A percentile compares a stretch with the other conserved stretches of the same genome.
phyloP scores from a whole-genome alignment of 1,140 invertebrate species.

The Drosophila saltans region DNA sequence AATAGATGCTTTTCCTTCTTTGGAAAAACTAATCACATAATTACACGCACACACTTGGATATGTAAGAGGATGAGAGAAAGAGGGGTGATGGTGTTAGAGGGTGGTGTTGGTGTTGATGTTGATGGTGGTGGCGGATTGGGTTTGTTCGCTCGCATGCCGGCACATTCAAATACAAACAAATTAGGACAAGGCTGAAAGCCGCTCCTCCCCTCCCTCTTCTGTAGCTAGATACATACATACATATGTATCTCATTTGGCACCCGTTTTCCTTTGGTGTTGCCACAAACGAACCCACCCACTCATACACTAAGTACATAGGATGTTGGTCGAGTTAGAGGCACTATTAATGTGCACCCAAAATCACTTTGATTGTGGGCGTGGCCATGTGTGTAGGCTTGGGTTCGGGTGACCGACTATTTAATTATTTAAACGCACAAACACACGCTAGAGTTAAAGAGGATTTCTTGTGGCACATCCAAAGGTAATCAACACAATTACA shows the following conservation, averaged over 20 bases:
- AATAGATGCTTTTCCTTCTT: slow-evolving; percentile 35
- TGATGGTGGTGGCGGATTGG: background rate
- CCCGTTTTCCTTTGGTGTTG: background rate
- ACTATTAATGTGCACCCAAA: slow-evolving; percentile 62
- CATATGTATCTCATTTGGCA: background rate
- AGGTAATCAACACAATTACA: slow-evolving; percentile 33
- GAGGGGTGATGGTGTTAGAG: background rate
- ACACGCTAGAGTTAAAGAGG: background rate
- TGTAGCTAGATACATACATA: background rate
- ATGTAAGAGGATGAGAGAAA: slow-evolving; percentile 2
- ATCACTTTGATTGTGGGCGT: slow-evolving; percentile 62
- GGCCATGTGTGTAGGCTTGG: background rate
- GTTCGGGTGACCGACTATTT: slow-evolving; percentile 38
- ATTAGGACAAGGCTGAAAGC: slow-evolving; percentile 38
- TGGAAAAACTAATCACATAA: slow-evolving; percentile 63
- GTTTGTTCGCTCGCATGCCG: slow-evolving; percentile 10
- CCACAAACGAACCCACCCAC: background rate
- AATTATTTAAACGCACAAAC: slow-evolving; percentile 67
- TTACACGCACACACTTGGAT: slow-evolving; percentile 61
- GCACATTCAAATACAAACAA: slow-evolving; percentile 51
- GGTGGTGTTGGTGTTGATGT: no score
- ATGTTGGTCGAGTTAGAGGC: slow-evolving; percentile 22
- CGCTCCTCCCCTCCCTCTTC: slow-evolving; percentile 18
- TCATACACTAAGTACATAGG: background rate
- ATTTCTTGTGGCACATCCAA: slow-evolving; percentile 14